phyloP scores from a whole-genome alignment of 2,113 vertebrate genomes.

The Rhinopomastus cyanomelas region DNA sequence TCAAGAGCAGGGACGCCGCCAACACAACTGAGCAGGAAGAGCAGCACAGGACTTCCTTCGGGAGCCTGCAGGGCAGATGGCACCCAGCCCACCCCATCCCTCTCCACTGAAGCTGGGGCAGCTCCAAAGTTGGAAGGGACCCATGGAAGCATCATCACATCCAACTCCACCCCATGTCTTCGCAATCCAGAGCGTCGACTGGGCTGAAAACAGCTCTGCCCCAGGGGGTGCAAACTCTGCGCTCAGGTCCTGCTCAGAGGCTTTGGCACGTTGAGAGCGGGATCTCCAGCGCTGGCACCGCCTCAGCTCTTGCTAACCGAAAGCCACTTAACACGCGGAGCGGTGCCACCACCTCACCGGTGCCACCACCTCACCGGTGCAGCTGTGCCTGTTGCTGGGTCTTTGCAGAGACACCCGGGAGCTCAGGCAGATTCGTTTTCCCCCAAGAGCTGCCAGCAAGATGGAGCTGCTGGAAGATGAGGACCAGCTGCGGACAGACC shows the following conservation, averaged over 20 bases:
- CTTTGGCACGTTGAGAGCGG: neutral
- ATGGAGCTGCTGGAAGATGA: neutral
- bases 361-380: fast-evolving
- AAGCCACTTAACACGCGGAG: neutral
- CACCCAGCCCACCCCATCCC: neutral
- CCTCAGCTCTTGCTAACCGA: fast-evolving
- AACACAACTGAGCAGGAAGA: neutral
- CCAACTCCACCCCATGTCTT: neutral
- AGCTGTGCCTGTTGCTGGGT: neutral
- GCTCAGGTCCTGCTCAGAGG: neutral
- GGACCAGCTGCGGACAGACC: neutral
- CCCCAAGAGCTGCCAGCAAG: neutral
- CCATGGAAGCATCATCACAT: neutral
- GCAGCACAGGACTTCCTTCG: neutral
- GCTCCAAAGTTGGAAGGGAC: neutral
- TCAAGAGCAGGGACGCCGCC: neutral
- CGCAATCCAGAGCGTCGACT: neutral
- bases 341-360: neutral
- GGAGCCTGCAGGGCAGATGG: fast-evolving
- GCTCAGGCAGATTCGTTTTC: neutral
- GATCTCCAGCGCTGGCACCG: neutral
- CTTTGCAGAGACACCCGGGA: neutral
- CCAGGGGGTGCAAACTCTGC: neutral
- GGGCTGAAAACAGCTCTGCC: neutral
- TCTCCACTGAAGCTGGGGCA: neutral